phyloP scores from a whole-genome alignment of 2,797 vertebrate species.

The Danio aesculapii region DNA sequence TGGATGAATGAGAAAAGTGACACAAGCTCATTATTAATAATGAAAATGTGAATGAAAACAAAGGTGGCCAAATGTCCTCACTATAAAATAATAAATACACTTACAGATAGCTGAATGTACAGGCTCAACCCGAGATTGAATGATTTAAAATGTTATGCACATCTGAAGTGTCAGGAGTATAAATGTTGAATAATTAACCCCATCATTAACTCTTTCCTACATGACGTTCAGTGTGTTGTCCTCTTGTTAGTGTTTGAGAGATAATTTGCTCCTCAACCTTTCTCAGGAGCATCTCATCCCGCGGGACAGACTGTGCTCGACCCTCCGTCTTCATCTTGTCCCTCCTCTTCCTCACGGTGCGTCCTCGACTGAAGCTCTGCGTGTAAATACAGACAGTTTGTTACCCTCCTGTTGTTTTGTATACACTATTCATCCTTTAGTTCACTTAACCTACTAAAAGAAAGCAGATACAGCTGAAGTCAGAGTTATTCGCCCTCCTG shows the following conservation, averaged over 20 bases:
- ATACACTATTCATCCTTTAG: no score
- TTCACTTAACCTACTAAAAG: no score
- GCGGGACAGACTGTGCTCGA: slow-evolving; percentile 92
- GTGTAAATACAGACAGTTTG: slow-evolving; percentile 71
- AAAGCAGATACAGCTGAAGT: no score
- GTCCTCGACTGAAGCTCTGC: slow-evolving; percentile 91
- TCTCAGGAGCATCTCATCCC: slow-evolving; percentile 88
- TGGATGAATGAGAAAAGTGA: no score
- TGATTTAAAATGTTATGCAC: neutral
- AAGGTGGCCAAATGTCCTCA: no score
- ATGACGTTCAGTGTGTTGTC: neutral
- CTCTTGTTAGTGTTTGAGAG: neutral
- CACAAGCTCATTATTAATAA: no score
- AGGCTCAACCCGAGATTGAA: neutral
- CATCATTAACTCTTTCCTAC: neutral
- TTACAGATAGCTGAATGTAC: no score
- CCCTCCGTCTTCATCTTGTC: slow-evolving; percentile 93
- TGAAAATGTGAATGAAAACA: no score
- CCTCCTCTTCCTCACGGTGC: slow-evolving; percentile 92
- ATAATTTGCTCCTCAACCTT: slow-evolving; percentile 79
- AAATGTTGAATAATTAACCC: neutral
- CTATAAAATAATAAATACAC: no score
- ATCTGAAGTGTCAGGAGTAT: neutral
- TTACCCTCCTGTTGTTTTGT: no score
- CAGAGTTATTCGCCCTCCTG: no score